phyloP scores from a whole-genome alignment of 1,140 invertebrate genomes.

The Ephestia elutella region DNA sequence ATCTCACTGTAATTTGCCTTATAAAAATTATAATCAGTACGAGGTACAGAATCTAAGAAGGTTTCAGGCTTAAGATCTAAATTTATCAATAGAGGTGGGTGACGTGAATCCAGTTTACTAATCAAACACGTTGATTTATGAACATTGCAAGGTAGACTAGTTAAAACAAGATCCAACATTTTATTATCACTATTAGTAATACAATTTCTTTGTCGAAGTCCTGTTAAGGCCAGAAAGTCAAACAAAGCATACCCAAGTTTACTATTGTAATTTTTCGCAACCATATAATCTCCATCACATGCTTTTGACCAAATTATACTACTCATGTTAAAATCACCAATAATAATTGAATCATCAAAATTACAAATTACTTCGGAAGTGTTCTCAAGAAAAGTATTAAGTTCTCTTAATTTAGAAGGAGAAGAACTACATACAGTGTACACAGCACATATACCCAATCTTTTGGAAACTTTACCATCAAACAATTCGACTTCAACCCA shows the following conservation, averaged over 20 bases:
- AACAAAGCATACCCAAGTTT: neutral
- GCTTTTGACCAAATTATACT: neutral
- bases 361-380: neutral
- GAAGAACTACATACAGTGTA: neutral
- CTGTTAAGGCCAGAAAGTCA: neutral
- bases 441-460: neutral
- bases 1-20: too few relatives aligned
- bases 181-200: neutral
- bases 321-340: slow-evolving; percentile 3
- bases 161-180: slow-evolving; percentile 5
- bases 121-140: too few relatives aligned
- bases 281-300: neutral
- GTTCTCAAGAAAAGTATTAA: neutral
- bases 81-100: too few relatives aligned
- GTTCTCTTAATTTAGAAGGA: neutral
- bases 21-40: too few relatives aligned
- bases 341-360: neutral
- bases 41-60: too few relatives aligned
- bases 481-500: neutral
- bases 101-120: too few relatives aligned
- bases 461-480: neutral
- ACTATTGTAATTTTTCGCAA: neutral
- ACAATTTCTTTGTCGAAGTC: neutral
- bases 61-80: too few relatives aligned
- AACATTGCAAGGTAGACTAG: neutral